These are phyloP conservation scores for Agrotis ipsilon DNA, from an alignment of 2,888 invertebrate genomes.

Conservation along the genomic window DNA sequence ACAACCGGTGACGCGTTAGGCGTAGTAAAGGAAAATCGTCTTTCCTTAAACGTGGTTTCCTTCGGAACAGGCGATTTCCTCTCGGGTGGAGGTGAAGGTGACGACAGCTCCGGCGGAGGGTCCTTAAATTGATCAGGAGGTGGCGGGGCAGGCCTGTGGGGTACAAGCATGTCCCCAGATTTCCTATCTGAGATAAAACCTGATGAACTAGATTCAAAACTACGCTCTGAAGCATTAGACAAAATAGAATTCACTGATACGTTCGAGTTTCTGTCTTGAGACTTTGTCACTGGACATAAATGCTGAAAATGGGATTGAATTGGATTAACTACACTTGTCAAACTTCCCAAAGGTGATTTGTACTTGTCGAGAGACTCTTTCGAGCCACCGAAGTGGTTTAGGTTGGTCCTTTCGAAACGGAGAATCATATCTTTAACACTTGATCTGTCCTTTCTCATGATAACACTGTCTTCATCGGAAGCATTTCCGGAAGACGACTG, in stretches of 20 bases:
- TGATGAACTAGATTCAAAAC: slow-evolving; percentile 88
- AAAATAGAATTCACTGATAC: slow-evolving; percentile 89
- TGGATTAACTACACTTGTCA: slow-evolving; percentile 85
- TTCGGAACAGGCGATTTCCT: slow-evolving; percentile 77
- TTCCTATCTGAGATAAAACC: slow-evolving; percentile 88
- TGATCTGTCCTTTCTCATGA: slow-evolving; percentile 81
- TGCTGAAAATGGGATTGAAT: slow-evolving; percentile 84
- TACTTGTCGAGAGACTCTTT: slow-evolving; percentile 83
- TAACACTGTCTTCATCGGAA: slow-evolving; percentile 83
- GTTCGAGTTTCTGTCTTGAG: slow-evolving; percentile 87
- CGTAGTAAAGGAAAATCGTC: slow-evolving; percentile 81
- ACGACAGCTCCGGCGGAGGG: slow-evolving; percentile 69
- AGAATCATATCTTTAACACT: slow-evolving; percentile 87
- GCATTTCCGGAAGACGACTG: slow-evolving; percentile 78
- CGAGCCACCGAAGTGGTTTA: slow-evolving; percentile 77
- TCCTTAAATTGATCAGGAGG: slow-evolving; percentile 85
- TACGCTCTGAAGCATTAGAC: slow-evolving; percentile 87
- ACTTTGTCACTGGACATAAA: slow-evolving; percentile 80
- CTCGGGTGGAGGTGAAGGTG: slow-evolving; percentile 70
- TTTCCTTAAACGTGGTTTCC: slow-evolving; percentile 72
- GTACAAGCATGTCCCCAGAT: slow-evolving; percentile 78
- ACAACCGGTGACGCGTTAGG: slow-evolving; percentile 83
- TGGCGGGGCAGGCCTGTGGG: slow-evolving; percentile 87
- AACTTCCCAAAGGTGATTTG: slow-evolving; percentile 82
- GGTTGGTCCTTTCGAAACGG: slow-evolving; percentile 84